Conservation (phyloP, 2,113 vertebrate species). For the Emydocephalus ijimae region DNA sequence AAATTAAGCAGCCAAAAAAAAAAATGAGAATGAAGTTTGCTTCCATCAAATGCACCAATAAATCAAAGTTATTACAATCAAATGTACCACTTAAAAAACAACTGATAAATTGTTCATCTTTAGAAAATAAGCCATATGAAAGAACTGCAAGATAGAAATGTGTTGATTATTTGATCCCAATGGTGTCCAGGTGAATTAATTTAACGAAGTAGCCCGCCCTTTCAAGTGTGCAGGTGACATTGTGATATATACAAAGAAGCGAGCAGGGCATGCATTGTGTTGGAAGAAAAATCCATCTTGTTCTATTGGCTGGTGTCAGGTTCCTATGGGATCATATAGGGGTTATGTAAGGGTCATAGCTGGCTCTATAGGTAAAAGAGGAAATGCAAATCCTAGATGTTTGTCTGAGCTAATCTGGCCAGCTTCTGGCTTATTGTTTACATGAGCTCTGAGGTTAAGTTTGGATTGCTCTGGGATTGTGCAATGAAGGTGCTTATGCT, state of each 20-base stretch:
- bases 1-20: background rate
- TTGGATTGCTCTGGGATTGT: no score
- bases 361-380: no score
- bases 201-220: background rate
- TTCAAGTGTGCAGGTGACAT: background rate
- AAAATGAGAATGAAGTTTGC: conserved; percentile 7
- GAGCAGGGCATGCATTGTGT: background rate
- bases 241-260: background rate
- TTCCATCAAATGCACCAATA: background rate
- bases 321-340: no score
- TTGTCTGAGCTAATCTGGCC: no score
- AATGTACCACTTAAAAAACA: background rate
- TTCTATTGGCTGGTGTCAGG: no score
- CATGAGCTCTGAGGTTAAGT: no score
- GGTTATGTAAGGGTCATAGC: no score
- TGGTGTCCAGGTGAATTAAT: background rate
- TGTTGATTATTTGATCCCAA: background rate
- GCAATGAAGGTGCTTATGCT: no score
- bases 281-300: no score
- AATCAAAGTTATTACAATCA: background rate
- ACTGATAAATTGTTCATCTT: background rate
- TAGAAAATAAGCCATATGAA: background rate
- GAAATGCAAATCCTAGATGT: no score
- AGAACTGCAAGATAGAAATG: background rate
- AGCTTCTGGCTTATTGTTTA: no score